Percentiles rank a stretch among this genome's conserved stretches.
Conservation (phyloP, 2,113 vertebrate species). For the Brachionichthys hirsutus region DNA sequence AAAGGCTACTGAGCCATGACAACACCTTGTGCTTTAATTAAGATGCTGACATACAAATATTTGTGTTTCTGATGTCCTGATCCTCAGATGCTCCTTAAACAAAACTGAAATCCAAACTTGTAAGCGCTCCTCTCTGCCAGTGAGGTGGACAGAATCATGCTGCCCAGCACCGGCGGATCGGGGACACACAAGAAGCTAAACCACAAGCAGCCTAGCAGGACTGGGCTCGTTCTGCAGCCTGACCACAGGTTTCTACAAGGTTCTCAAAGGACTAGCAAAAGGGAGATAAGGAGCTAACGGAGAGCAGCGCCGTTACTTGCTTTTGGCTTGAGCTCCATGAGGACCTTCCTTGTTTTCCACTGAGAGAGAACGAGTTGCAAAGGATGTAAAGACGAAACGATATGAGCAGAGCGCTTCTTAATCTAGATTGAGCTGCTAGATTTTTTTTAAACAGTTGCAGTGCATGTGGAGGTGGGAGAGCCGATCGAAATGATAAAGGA, state of each 20-base stretch:
- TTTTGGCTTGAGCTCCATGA: slow-evolving; percentile 67
- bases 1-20: slow-evolving; percentile 12
- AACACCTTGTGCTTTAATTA: slow-evolving; percentile 11
- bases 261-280: neutral
- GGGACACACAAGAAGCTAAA: slow-evolving; percentile 11
- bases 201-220: neutral
- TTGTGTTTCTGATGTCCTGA: neutral
- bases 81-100: slow-evolving; percentile 3
- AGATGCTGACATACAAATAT: neutral
- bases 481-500: neutral
- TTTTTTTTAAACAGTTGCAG: neutral
- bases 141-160: neutral
- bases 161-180: neutral
- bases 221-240: slow-evolving; percentile 10
- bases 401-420: neutral
- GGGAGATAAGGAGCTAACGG: neutral
- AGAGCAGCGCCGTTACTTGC: slow-evolving; percentile 63
- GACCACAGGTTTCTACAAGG: slow-evolving; percentile 3
- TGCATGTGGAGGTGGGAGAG: neutral
- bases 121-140: neutral
- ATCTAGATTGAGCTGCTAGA: slow-evolving; percentile 5
- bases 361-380: slow-evolving; percentile 43
- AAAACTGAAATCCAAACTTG: neutral
- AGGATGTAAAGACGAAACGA: slow-evolving; percentile 31
- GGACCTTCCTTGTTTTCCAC: slow-evolving; percentile 64